Percentiles rank a stretch among this genome's conserved stretches.
These are phyloP conservation scores for Ornithoptera alexandrae DNA, from an alignment of 2,888 invertebrate species.

Conservation along the genomic window DNA sequence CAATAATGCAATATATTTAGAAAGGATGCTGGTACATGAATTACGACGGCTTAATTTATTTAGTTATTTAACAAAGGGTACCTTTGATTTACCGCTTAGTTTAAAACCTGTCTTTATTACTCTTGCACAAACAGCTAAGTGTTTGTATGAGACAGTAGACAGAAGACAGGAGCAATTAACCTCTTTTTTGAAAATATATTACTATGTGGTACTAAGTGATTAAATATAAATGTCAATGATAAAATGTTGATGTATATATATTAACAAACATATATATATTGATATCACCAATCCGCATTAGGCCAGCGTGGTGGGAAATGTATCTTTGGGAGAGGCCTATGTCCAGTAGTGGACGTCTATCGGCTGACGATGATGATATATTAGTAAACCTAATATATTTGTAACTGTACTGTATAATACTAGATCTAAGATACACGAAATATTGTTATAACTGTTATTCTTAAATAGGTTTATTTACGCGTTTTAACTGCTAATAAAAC, in stretches of 20 bases:
- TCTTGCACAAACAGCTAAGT: not conserved
- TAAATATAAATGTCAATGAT: not conserved
- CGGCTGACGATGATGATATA: no score
- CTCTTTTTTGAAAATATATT: not conserved
- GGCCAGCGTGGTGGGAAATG: no score
- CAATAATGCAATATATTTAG: constrained; percentile 37
- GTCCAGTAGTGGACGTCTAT: no score
- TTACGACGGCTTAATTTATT: constrained; percentile 33
- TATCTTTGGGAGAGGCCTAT: no score
- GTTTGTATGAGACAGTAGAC: not conserved
- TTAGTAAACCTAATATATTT: no score
- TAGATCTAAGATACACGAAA: no score
- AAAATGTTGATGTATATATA: no score
- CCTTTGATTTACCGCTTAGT: constrained; percentile 10
- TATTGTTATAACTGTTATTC: no score
- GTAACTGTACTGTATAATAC: no score
- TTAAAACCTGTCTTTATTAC: not conserved
- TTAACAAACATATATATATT: no score
- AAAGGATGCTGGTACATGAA: constrained; percentile 31
- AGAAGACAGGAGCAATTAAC: not conserved
- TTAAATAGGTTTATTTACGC: not conserved
- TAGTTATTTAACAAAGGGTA: constrained; percentile 26
- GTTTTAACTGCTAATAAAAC: not conserved
- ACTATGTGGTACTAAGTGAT: not conserved
- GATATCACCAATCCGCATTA: no score